Conservation (phyloP, 2,888 invertebrate species). For the Calameuta idolon region DNA sequence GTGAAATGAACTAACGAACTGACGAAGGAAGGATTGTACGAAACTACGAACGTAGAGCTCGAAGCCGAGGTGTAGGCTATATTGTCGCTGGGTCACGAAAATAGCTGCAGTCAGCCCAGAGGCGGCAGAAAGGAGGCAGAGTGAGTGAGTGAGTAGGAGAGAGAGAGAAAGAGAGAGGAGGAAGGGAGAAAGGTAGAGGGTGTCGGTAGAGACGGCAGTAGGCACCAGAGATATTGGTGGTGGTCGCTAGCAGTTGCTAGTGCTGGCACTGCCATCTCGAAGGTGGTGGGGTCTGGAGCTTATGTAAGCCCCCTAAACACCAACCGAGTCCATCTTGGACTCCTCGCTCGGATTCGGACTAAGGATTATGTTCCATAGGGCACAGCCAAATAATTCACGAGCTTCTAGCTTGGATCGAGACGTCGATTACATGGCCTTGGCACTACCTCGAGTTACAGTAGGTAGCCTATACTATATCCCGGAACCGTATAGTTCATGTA, state of each 20-base stretch:
- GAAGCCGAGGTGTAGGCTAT: constrained; percentile 10
- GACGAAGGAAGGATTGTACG: not conserved
- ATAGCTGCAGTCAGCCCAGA: constrained; percentile 30
- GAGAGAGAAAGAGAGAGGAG: constrained; percentile 14
- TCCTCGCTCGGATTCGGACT: not conserved
- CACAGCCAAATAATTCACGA: not conserved
- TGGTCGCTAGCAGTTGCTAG: not conserved
- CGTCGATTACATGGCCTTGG: not conserved
- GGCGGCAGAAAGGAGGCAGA: constrained; percentile 32
- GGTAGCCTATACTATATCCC: not conserved
- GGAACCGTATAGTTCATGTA: not conserved
- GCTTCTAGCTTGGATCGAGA: not conserved
- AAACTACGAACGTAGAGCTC: constrained; percentile 1
- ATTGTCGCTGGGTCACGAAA: constrained; percentile 27
- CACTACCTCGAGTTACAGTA: not conserved
- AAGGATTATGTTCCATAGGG: not conserved
- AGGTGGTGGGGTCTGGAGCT: constrained; percentile 3
- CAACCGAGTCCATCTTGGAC: not conserved
- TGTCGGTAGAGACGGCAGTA: constrained; percentile 5
- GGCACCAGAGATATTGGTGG: constrained; percentile 5
- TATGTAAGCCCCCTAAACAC: constrained; percentile 4
- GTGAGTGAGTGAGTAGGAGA: constrained; percentile 15
- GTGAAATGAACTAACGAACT: not conserved
- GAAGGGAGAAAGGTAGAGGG: constrained; percentile 14
- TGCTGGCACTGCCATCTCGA: not conserved